Evolutionary conservation across 2,888 invertebrate genomes (phyloP).

Genomic region (Neoascia interrupta): DNA sequence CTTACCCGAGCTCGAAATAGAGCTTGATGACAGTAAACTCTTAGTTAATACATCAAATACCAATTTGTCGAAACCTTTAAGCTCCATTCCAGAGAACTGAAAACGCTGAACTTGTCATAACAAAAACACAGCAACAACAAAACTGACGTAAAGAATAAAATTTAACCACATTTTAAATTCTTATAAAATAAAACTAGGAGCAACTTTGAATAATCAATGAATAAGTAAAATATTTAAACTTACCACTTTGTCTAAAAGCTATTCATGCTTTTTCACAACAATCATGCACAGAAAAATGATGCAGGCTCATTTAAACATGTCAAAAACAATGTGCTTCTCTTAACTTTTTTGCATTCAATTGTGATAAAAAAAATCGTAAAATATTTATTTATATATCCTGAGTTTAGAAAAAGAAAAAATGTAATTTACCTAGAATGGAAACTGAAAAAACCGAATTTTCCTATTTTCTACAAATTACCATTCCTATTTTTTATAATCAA

Average conservation of each 20-base stretch:
- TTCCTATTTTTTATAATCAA: background rate
- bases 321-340: no score
- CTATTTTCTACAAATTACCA: background rate
- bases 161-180: background rate
- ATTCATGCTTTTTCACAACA: no score
- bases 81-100: conserved; percentile 79
- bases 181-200: conserved; percentile 7
- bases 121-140: background rate
- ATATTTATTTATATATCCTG: conserved; percentile 2
- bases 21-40: conserved; percentile 71
- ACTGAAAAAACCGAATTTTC: conserved; percentile 7
- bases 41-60: conserved; percentile 49
- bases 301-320: no score
- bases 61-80: conserved; percentile 73
- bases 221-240: background rate
- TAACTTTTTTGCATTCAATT: conserved; percentile 24
- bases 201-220: conserved; percentile 26
- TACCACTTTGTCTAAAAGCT: no score
- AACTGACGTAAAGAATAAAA: conserved; percentile 1
- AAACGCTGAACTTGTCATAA: background rate
- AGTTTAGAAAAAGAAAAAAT: background rate
- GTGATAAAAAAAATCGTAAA: conserved; percentile 29
- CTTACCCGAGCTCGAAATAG: conserved; percentile 82
- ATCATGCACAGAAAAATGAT: no score
- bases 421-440: conserved; percentile 8